Evolutionary conservation across 1,140 invertebrate genomes (phyloP).

Genomic region (Gerris buenoi): DNA sequence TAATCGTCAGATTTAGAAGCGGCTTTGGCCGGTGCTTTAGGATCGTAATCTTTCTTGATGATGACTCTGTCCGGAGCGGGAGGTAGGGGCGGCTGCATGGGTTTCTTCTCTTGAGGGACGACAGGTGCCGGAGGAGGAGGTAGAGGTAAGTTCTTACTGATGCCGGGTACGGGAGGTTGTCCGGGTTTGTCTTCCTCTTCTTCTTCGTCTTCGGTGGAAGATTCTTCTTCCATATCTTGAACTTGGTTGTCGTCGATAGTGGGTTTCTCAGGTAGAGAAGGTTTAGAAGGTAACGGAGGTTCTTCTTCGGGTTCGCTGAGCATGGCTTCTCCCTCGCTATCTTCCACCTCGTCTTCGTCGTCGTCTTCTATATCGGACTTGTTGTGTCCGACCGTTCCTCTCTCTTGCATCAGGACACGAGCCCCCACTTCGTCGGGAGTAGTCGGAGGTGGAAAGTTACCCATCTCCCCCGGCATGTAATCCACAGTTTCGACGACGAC

Average conservation of each 20-base stretch:
- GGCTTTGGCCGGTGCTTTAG: conserved; percentile 44
- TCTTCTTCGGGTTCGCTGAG: conserved; percentile 17
- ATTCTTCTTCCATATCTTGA: conserved; percentile 83
- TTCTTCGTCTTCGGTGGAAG: conserved; percentile 55
- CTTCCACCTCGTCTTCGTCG: conserved; percentile 17
- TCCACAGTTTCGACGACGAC: conserved; percentile 99
- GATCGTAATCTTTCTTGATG: conserved; percentile 92
- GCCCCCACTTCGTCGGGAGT: conserved; percentile 94
- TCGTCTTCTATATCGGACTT: conserved; percentile 18
- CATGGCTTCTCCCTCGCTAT: conserved; percentile 15
- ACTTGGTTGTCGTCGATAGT: conserved; percentile 39
- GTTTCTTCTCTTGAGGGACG: conserved; percentile 25
- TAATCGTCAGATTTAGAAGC: conserved; percentile 57
- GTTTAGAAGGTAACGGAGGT: not conserved
- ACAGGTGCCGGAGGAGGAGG: conserved; percentile 20
- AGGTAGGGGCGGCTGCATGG: conserved; percentile 50
- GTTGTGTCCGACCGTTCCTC: conserved; percentile 34
- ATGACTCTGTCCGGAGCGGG: conserved; percentile 86
- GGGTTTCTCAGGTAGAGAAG: too few relatives aligned
- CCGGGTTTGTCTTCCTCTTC: conserved; percentile 31
- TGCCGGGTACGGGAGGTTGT: conserved; percentile 14
- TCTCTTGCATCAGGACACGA: conserved; percentile 70
- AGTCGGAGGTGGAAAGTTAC: conserved; percentile 90
- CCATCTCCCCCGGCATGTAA: conserved; percentile 90
- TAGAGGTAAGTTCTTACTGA: conserved; percentile 26